Evolutionary conservation across 2,888 invertebrate genomes (phyloP), one percentile per base, ranked within the genome.

Genomic region (Hemaris fuciformis): DNA sequence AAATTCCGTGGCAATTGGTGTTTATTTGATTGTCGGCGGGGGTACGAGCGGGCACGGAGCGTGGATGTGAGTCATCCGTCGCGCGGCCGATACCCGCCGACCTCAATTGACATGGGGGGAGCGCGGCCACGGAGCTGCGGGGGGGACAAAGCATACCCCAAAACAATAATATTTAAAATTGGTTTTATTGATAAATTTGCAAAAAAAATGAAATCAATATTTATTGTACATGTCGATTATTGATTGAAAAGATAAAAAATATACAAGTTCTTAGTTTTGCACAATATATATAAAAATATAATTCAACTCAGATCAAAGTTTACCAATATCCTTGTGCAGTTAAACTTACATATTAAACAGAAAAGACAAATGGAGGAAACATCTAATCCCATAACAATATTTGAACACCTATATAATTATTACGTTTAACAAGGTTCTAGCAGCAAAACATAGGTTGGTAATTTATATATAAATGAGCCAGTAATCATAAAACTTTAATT

Each of bases 281-380:
- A 90, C 85, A 83, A 87, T 89, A 90, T 89, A 84, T 87, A 91
- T 89, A 92, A 91, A 89, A 91, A 91, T 91, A 91, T 90, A 91
- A 89, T 89, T 84, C 82, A 92, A 92, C 91, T 90, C 90, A 89
- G 91, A 91, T 91, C 89, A 85, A 89, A 88, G 85, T 88, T 45
- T 87, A 90, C 91, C 91, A 92, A 91, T 91, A 91, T 92, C 92
- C 92, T 92, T 92, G 92, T 91, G 92, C 92, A 90, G 83, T 87
- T 81, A 84, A 81, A 78, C 87, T 89, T 91, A 89, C 72, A 81
- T 83, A 77, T 85, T 85, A 89, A 91, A 87, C 85, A 84, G 90
- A 91, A 85, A 86, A 79, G 86, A 83, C 22, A 59, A 62, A 59
- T 59, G 78, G 84, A 85, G 86, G 87, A 88, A 90, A 89, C 86